A percentile compares a stretch with the other conserved stretches of the same genome.
Evolutionary conservation across 2,113 vertebrate species (phyloP).

Genomic region (Bothrops jararaca): DNA sequence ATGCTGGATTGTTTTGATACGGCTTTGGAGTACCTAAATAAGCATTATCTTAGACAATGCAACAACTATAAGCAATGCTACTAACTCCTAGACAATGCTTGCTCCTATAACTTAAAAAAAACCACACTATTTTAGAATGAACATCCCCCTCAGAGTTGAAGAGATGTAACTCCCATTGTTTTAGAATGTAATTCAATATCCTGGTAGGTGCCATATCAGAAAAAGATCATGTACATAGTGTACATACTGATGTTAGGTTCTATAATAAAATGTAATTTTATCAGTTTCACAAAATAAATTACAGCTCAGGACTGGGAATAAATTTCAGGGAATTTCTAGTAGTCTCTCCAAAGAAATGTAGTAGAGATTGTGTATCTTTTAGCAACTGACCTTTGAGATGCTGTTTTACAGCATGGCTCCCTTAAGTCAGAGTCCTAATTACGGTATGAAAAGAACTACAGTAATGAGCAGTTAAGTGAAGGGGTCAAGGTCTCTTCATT

Average conservation of each 20-base stretch:
- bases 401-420: not conserved
- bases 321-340: not conserved
- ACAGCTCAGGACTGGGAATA: not conserved
- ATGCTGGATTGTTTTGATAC: not conserved
- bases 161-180: not conserved
- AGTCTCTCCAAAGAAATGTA: not conserved
- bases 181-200: not conserved
- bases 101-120: not conserved
- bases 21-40: not conserved
- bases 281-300: not conserved
- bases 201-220: not conserved
- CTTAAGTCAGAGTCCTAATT: not conserved
- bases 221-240: not conserved
- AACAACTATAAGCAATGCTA: not conserved
- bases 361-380: not conserved
- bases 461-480: not conserved
- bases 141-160: not conserved
- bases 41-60: not conserved
- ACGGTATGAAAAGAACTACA: not conserved
- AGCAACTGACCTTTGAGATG: not conserved
- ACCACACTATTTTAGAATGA: not conserved
- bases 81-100: not conserved
- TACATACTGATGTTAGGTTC: not conserved
- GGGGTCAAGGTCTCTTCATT: no score
- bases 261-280: not conserved